These are phyloP conservation scores for Panagrolaimus sp. DNA, from an alignment of 1,140 invertebrate species.

Conservation along the genomic window DNA sequence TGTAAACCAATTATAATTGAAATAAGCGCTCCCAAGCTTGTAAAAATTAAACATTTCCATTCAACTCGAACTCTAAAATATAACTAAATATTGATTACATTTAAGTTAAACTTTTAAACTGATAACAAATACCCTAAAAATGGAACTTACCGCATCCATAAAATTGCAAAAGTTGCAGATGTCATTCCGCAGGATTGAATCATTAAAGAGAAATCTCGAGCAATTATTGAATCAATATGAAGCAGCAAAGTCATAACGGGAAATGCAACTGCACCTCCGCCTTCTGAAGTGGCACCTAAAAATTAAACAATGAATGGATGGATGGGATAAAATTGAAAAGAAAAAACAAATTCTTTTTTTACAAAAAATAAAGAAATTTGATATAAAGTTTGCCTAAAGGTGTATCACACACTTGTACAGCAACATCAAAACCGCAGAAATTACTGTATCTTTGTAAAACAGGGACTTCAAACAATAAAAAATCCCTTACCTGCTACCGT, in stretches of 20 bases:
- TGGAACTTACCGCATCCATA: conserved; percentile 38
- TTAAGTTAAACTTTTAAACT: too few species aligned
- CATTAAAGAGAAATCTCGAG: conserved; percentile 52
- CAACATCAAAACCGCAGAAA: background rate
- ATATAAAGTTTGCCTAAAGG: too few species aligned
- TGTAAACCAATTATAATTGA: conserved; percentile 34
- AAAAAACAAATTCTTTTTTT: background rate
- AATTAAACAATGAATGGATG: background rate
- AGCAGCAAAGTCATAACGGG: conserved; percentile 51
- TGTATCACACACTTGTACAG: background rate
- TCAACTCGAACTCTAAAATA: conserved; percentile 33
- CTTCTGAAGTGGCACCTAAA: conserved; percentile 48
- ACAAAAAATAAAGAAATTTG: too few species aligned
- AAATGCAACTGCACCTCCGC: conserved; percentile 47
- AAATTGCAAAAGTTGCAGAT: conserved; percentile 35
- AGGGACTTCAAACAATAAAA: conserved; percentile 2
- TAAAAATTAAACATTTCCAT: conserved; percentile 30
- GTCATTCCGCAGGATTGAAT: conserved; percentile 46
- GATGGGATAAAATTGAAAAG: background rate
- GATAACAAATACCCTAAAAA: too few species aligned
- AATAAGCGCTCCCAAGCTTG: conserved; percentile 27
- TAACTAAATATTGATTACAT: too few species aligned
- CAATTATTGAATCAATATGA: conserved; percentile 37
- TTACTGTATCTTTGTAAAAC: too few species aligned
- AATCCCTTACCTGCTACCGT: conserved; percentile 37